Base-by-base conservation (phyloP, 2,888 invertebrate genomes). In the Noctua comes region DNA sequence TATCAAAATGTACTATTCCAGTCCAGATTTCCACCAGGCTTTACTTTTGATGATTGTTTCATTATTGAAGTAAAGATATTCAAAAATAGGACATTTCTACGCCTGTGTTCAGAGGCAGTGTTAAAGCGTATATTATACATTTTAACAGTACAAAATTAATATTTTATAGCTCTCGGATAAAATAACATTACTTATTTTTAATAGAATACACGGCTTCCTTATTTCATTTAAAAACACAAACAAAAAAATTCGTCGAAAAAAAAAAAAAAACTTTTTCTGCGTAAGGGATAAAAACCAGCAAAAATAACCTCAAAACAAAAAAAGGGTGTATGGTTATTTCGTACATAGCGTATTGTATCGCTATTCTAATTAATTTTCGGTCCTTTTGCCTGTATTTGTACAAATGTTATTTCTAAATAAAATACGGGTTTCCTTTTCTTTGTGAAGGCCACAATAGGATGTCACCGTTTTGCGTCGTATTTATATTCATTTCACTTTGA, bases 281-380 rank as follows among this genome's bases (percentile, higher is more conserved):
- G 21, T 70, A 73, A 66, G n/a, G 31, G n/a, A 13, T 69, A 57
- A 78, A 73, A 64, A 64, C 66, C 3, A 18, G 11, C 18, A n/a
- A 62, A 78, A 64, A 64, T 43, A 82, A 31, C 31, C 51, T 21
- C 36, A 18, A 73, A 51, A 76, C 36, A 64, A 73, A 51, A 76
- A 77, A 80, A 73, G 46, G 31, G 40, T 57, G 59, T 64, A 66
- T 27, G 40, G 40, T 66, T 69, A 68, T 71, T 66, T 70, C 6
- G 54, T 73, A 80, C 51, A 73, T 70, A 68, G 46, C 75, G 77
- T 68, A 54, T 27, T 73, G 46, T 80, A 75, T 80, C 75, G 75
- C 36, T 59, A 70, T 80, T 75, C 13, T 80, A 84, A 85, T 85
- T 75, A 80, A 80, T 77, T 70, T 43, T 59, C 31, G 48, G 66